Base-by-base conservation (phyloP, 2,888 invertebrate genomes). In the Chesias legatella region DNA sequence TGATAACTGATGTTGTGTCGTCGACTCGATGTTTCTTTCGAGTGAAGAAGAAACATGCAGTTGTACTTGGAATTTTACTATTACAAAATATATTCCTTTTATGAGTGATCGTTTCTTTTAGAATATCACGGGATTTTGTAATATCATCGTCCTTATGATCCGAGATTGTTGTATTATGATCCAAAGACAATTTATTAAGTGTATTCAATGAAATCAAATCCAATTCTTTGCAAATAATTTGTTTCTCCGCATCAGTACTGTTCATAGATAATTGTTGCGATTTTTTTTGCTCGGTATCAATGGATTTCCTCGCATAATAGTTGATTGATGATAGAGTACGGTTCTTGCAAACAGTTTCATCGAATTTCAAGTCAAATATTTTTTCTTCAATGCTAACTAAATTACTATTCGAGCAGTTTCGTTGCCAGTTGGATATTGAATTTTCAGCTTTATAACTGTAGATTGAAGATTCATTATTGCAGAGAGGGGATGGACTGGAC, bases 291-390 rank as follows among this genome's bases (percentile, higher is more conserved):
- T 55, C 51, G 7, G 59, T 31, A 7, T 48, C 45, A 0, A 39
- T 43, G 1, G 44, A 33, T 11, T 38, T 56, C 10, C 53, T 59
- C 3, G 59, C 57, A 0, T 70, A 43, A 46, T 71, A 78, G 29
- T 73, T 61, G 67, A 75, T 70, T 3, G 76, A 76, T 39, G 72
- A 76, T 1, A 75, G 20, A 41, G 76, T 76, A 11, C 45, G 43
- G 17, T 43, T 43, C 9, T 35, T 39, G 23, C 25, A 25, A 0
- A 42, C 0, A 0, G 24, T 2, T 6, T 38, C 24, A 8, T 50
- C 36, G 3, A 43, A 25, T 29, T 52, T 47, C 6, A 52, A 21
- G 9, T 48, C 39, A 27, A 52, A 52, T 23, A 41, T 37, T 1
- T 41, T 37, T 23, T 47, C 27, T 44, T 13, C 47, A 1, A 45